A percentile compares a stretch with the other conserved stretches of the same genome.
Conservation (phyloP, 2,888 invertebrate species). For the Zygogramma bicolorata region DNA sequence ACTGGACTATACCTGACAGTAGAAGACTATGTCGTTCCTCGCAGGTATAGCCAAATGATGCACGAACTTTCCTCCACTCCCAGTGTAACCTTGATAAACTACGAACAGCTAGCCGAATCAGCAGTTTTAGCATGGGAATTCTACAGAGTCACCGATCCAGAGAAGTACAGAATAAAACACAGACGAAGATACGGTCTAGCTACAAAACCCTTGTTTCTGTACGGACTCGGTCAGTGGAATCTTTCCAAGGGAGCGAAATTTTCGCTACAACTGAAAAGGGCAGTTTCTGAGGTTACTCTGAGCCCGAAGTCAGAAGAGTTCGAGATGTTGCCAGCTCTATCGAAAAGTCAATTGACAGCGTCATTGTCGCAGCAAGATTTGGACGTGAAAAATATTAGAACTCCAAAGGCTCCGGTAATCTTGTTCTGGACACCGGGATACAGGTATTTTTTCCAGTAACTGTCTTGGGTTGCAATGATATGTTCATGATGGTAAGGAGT, state of each 20-base stretch:
- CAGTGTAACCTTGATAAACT: slow-evolving; percentile 23
- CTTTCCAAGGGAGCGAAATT: slow-evolving; percentile 66
- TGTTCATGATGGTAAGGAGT: too few species aligned
- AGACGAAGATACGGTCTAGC: slow-evolving; percentile 67
- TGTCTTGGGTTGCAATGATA: too few species aligned
- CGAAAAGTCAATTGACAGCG: slow-evolving; percentile 66
- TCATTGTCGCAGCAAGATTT: slow-evolving; percentile 67
- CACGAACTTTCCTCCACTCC: slow-evolving; percentile 10
- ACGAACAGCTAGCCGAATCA: slow-evolving; percentile 56
- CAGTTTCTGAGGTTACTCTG: slow-evolving; percentile 66
- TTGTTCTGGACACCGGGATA: slow-evolving; percentile 72
- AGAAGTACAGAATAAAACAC: slow-evolving; percentile 54
- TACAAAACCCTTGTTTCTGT: slow-evolving; percentile 67
- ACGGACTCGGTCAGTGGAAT: slow-evolving; percentile 69
- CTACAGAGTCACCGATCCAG: slow-evolving; percentile 45
- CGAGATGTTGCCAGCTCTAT: slow-evolving; percentile 65
- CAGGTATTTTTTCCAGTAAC: too few species aligned
- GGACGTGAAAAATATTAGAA: slow-evolving; percentile 49
- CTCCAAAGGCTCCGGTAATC: slow-evolving; percentile 61
- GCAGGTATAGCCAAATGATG: slow-evolving; percentile 36
- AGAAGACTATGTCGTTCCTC: slow-evolving; percentile 54
- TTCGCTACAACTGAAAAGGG: slow-evolving; percentile 67
- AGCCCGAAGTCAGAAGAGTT: slow-evolving; percentile 62
- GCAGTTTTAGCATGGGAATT: slow-evolving; percentile 61
- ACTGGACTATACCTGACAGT: slow-evolving; percentile 65